Conservation (phyloP, 2,113 vertebrate species). For the Oreochromis tanganicae region DNA sequence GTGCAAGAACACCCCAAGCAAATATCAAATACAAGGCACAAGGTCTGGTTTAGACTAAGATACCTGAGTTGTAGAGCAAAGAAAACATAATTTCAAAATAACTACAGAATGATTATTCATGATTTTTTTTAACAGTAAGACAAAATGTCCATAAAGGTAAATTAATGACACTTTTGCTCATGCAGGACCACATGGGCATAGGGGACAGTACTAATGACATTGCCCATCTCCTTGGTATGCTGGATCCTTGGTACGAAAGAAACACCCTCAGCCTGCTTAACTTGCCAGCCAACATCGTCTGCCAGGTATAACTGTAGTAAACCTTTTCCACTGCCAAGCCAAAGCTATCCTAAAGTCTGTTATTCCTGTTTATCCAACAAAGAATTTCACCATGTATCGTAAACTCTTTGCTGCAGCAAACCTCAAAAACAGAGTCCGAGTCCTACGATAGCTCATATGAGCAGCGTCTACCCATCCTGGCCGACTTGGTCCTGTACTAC, state of each 20-base stretch:
- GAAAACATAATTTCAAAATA: neutral
- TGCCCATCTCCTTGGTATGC: constrained; percentile 88
- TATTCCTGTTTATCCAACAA: neutral
- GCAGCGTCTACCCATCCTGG: constrained; percentile 85
- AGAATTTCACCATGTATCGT: neutral
- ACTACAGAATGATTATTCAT: neutral
- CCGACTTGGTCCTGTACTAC: constrained; percentile 93
- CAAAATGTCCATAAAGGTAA: neutral
- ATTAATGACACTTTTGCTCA: neutral
- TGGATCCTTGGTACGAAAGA: constrained; percentile 95
- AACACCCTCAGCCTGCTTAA: constrained; percentile 88
- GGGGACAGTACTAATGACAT: constrained; percentile 90
- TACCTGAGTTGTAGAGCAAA: neutral
- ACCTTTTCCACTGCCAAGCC: neutral
- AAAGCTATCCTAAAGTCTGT: neutral
- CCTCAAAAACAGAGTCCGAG: constrained; percentile 77
- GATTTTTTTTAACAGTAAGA: neutral
- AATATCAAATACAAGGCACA: neutral
- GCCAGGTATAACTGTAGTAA: constrained; percentile 75
- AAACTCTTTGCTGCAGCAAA: constrained; percentile 60
- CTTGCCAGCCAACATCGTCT: constrained; percentile 82
- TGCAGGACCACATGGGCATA: constrained; percentile 33
- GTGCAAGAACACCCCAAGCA: neutral
- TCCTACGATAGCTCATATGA: constrained; percentile 56
- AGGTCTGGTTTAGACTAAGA: neutral